Base-by-base conservation (phyloP, 2,113 vertebrate species). In the Alexandromys fortis region DNA sequence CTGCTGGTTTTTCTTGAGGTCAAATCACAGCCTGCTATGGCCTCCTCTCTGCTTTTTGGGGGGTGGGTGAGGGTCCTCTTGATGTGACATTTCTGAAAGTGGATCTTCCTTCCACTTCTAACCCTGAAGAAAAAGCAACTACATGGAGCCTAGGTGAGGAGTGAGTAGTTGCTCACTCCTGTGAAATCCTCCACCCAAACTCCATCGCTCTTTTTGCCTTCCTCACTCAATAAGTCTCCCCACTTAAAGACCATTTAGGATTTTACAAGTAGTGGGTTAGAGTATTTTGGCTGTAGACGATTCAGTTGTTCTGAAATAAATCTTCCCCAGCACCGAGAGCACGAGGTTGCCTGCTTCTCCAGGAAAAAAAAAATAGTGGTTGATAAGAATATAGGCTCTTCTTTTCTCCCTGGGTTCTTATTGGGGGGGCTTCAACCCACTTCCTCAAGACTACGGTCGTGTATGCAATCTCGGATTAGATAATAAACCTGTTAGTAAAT, bases 311-410 rank as follows among this genome's bases (percentile, higher is more conserved):
- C 52, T 12, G 0, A 67, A 47, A 81, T 67, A 42, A 73, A 58
- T n/a, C 67, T 68, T 86, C 26, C 61, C n/a, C 38, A 16, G 77
- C 2, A 19, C 21, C 0, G 81, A 45, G 86, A 81, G 22, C 91
- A 22, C 2, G 33, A 87, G 70, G 30, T 45, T 52, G 77, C 89
- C 77, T 14, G 33, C 55, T 73, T 86, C 35, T 52, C 42, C 3
- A 24, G n/a, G 4, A 35, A 7, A 5, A 63, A 9, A 17, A 49
- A 55, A 26, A 61, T 78, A 88, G 92, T 89, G 94, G 92, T 70
- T 91, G 61, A 30, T n/a, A 45, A 72, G 94, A 94, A 72, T 97
- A 93, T 24, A 28, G 83, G 68, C 67, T 55, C 26, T 49, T 77
- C 88, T 72, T 52, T 58, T 22, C 65, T 67, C 65, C 77, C 87